Conservation (phyloP, 23 tunicate species). For the Aplidium turbinatum region DNA sequence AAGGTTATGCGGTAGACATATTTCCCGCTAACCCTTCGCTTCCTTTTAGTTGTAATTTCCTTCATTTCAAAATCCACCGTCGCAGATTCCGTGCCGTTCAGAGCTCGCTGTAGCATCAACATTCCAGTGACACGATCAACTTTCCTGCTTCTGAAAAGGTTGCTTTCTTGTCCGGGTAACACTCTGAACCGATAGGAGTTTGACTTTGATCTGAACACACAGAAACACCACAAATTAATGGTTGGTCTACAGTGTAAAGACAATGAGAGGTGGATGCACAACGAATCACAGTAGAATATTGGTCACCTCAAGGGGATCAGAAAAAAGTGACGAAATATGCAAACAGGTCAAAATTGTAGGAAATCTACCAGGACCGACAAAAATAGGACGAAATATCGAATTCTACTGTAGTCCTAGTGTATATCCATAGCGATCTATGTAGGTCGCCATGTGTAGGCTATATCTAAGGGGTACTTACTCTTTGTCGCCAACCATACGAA, state of each 20-base stretch:
- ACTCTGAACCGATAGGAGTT: not conserved
- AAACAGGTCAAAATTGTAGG: not conserved
- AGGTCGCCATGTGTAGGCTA: no score
- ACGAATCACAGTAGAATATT: no score
- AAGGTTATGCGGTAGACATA: conserved; percentile 19
- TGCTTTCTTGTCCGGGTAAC: conserved; percentile 1
- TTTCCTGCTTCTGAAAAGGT: conserved; percentile 15
- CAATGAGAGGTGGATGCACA: no score
- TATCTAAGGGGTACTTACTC: conserved; percentile 24
- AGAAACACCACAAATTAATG: no score
- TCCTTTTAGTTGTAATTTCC: conserved; percentile 2
- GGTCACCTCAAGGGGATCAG: not conserved
- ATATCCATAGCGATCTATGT: no score
- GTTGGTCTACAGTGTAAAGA: no score
- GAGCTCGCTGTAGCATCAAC: conserved; percentile 30
- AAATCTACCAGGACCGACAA: no score
- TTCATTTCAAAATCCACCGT: conserved; percentile 49
- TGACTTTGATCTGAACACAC: not conserved
- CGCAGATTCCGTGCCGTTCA: not conserved
- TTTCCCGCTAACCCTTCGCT: not conserved
- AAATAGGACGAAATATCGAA: no score
- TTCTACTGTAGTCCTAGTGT: no score
- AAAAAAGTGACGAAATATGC: no score
- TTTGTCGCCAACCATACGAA: conserved; percentile 12
- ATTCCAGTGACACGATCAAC: conserved; percentile 12